Conservation (phyloP, 2,888 invertebrate genomes). For the Polydrusus tereticollis region DNA sequence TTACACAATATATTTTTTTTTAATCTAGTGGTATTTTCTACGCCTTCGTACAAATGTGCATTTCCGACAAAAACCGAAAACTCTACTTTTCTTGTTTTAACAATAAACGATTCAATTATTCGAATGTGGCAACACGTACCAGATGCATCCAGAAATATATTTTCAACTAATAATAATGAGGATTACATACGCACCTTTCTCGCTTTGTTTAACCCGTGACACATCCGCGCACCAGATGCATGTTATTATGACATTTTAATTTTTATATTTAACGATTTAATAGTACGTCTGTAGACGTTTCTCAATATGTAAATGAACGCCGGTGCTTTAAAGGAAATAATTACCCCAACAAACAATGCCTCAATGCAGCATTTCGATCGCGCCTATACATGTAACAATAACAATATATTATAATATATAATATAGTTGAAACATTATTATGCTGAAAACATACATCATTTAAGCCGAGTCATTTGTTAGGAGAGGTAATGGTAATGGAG, state of each 20-base stretch:
- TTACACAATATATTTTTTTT: no score
- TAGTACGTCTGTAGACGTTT: constrained; percentile 31
- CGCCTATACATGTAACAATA: constrained; percentile 30
- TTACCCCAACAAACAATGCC: constrained; percentile 29
- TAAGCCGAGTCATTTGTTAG: constrained; percentile 45
- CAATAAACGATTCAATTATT: no score
- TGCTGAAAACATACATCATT: constrained; percentile 46
- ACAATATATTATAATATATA: constrained; percentile 33
- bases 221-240: constrained; percentile 21
- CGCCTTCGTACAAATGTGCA: no score
- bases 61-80: no score
- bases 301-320: constrained; percentile 36
- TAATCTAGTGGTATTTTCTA: no score
- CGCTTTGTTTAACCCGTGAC: constrained; percentile 25
- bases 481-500: constrained; percentile 46
- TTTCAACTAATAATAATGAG: constrained; percentile 9
- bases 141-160: background rate
- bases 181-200: constrained; percentile 21
- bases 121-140: background rate
- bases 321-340: constrained; percentile 39
- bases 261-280: constrained; percentile 28
- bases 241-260: constrained; percentile 35
- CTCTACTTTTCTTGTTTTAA: no score
- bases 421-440: constrained; percentile 39
- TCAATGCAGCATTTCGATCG: constrained; percentile 37